phyloP scores from a whole-genome alignment of 2,888 invertebrate genomes.

The Luffia ferchaultella region DNA sequence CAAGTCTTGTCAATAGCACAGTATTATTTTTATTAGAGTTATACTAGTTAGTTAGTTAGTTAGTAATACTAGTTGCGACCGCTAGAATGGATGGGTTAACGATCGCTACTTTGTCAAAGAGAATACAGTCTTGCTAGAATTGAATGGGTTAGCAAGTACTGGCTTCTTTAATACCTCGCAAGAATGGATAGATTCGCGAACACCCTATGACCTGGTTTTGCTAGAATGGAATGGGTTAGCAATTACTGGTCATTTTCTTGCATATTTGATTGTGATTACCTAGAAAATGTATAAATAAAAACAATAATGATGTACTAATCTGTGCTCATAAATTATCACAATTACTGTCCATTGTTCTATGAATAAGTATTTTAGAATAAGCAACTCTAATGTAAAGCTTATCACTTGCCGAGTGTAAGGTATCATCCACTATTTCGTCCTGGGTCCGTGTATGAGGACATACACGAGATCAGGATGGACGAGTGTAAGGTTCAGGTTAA shows the following conservation, averaged over 20 bases:
- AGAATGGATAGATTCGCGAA: background rate
- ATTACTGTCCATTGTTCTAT: too few relatives aligned
- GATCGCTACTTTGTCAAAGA: background rate
- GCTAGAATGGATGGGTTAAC: background rate
- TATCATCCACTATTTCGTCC: background rate
- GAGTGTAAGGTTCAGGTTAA: background rate
- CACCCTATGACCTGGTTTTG: background rate
- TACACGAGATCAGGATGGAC: background rate
- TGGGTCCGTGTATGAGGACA: background rate
- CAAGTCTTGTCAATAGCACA: too few relatives aligned
- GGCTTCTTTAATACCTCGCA: background rate
- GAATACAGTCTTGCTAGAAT: background rate
- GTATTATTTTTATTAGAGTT: too few relatives aligned
- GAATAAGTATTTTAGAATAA: too few relatives aligned
- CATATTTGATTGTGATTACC: too few relatives aligned
- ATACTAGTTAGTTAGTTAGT: too few relatives aligned
- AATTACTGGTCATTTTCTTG: background rate
- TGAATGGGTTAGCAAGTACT: background rate
- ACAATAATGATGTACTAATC: too few relatives aligned
- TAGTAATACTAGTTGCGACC: too few relatives aligned
- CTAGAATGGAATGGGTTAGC: background rate
- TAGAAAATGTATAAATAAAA: too few relatives aligned
- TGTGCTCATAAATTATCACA: too few relatives aligned
- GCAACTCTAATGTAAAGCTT: background rate
- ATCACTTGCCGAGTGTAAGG: background rate